Evolutionary conservation across 2,797 vertebrate species (phyloP).

Genomic region (Tolypeutes matacus): DNA sequence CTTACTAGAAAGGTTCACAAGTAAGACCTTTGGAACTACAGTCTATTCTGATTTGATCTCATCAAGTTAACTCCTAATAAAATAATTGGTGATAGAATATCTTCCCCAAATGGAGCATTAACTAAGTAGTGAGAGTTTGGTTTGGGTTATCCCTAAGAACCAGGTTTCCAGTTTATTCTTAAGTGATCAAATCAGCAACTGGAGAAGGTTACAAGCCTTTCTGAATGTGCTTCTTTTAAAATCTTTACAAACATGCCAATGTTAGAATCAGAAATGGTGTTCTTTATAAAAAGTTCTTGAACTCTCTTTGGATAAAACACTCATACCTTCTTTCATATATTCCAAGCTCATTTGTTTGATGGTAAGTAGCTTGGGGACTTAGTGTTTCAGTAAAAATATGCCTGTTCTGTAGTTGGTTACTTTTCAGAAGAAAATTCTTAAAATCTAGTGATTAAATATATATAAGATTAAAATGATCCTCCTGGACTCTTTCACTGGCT

Average conservation of each 20-base stretch:
- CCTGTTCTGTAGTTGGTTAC: constrained; percentile 71
- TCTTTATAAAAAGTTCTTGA: constrained; percentile 76
- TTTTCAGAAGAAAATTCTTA: constrained; percentile 80
- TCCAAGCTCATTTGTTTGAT: constrained; percentile 79
- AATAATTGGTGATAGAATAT: neutral
- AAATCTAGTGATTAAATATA: constrained; percentile 70
- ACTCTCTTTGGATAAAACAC: constrained; percentile 80
- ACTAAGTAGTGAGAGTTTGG: neutral
- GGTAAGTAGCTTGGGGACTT: constrained; percentile 86
- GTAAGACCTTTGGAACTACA: neutral
- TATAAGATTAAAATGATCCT: constrained; percentile 46
- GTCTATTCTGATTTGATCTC: constrained; percentile 18
- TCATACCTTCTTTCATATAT: constrained; percentile 83
- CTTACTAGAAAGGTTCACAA: neutral
- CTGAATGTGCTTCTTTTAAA: constrained; percentile 70
- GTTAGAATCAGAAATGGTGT: constrained; percentile 73
- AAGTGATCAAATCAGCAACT: constrained; percentile 63
- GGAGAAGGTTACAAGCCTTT: constrained; percentile 63
- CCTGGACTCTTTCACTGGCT: neutral
- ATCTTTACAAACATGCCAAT: constrained; percentile 39
- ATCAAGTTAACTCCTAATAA: neutral
- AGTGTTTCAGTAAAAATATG: constrained; percentile 63
- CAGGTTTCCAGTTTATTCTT: neutral
- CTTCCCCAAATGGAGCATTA: constrained; percentile 1
- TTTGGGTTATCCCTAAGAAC: neutral